Percentiles rank a stretch among this genome's conserved stretches.
phyloP scores from a whole-genome alignment of 2,113 vertebrate genomes.

The Micromys minutus region DNA sequence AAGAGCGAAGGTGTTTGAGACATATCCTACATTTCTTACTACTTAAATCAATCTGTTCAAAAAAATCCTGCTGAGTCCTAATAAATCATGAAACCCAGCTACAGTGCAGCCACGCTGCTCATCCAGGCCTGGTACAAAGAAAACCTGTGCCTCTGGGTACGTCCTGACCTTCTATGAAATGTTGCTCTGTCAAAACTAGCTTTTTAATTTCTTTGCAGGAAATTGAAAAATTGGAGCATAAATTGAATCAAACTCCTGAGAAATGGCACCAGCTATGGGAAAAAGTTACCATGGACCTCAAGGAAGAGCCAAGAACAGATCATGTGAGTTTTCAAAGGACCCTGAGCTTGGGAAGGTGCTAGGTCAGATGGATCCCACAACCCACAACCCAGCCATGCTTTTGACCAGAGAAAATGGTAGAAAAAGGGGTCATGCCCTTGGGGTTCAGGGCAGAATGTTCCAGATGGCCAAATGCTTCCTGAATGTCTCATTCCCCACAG shows the following conservation, averaged over 20 bases:
- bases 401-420: neutral
- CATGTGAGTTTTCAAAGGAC: conserved; percentile 86
- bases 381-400: neutral
- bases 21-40: neutral
- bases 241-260: conserved; percentile 93
- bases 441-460: conserved; percentile 37
- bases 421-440: neutral
- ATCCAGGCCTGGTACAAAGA: conserved; percentile 19
- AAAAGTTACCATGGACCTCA: conserved; percentile 90
- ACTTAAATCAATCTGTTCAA: neutral
- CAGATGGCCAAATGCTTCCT: conserved; percentile 49
- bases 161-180: conserved; percentile 23
- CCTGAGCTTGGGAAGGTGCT: neutral
- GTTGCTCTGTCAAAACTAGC: conserved; percentile 63
- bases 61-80: neutral
- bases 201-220: conserved; percentile 88
- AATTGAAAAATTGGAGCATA: conserved; percentile 93
- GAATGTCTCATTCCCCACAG: conserved; percentile 67
- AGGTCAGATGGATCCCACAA: neutral
- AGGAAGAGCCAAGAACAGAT: conserved; percentile 92
- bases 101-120: conserved; percentile 53
- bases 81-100: conserved; percentile 43
- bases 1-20: conserved; percentile 25
- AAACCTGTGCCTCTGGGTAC: conserved; percentile 62
- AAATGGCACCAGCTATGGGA: conserved; percentile 96